Base-by-base conservation (phyloP, 2,113 vertebrate species). In the Chinchilla lanigera region DNA sequence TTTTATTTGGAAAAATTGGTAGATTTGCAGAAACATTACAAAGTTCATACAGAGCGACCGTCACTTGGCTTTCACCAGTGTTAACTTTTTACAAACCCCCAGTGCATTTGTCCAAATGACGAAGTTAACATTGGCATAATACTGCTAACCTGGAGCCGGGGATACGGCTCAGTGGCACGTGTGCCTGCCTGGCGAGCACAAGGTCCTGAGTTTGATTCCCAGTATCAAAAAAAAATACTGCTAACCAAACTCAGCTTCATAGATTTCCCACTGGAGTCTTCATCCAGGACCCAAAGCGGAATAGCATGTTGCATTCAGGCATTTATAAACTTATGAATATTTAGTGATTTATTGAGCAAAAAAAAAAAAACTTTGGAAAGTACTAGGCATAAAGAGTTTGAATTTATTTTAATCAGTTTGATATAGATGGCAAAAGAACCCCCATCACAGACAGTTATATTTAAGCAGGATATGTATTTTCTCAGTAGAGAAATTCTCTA, bases 361-460 rank as follows among this genome's bases (percentile, higher is more conserved):
- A 95, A 54, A 50, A 41, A 14, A 69, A 69, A 84, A 30, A 38
- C 63, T 56, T 44, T 50, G 56, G 44, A 87, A 65, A 91, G 88
- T 44, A 67, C 30, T 12, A 73, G 35, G 47, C 80, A 6, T 87
- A 63, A 93, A 89, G 88, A 33, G 58, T 86, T 85, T 82, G 67
- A 58, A 63, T 89, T 90, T 96, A 44, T 96, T 81, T 93, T 82
- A 54, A 85, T 54, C 22, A 54, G n/a, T 78, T 35, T 54, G 26
- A 47, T 54, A 17, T 54, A 61, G 8, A 56, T 52, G 50, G 33
- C 50, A 41, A 84, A 94, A 90, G 41, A 50, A 67, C 60, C 22
- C 7, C 5, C 60, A 61, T 85, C 33, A 82, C 35, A 35, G 78
- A 71, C 10, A 54, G 61, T 67, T 80, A 54, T n/a, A 90, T 83